Evolutionary conservation across 2,888 invertebrate species (phyloP).

Genomic region (Balanococcus diminutus): DNA sequence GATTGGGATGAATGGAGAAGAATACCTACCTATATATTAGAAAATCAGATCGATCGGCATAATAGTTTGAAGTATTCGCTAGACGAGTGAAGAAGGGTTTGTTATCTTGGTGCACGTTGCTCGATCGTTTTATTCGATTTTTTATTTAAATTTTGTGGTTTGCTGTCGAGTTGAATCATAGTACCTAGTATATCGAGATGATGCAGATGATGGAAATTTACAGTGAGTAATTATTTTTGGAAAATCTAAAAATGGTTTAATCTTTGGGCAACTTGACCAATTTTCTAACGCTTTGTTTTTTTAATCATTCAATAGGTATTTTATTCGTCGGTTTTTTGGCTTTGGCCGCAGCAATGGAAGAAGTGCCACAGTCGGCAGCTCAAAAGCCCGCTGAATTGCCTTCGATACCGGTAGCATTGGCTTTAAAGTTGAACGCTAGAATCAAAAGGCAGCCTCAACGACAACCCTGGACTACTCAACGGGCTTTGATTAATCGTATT

Average conservation of each 20-base stretch:
- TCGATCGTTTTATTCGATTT: too few species aligned
- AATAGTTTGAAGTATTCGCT: background rate
- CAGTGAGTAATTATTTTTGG: background rate
- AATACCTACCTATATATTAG: background rate
- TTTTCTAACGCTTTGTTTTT: too few species aligned
- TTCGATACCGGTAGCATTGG: background rate
- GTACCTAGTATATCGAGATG: too few species aligned
- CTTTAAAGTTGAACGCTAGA: background rate
- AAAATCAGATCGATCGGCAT: background rate
- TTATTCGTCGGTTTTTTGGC: background rate
- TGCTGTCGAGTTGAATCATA: background rate
- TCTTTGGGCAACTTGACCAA: too few species aligned
- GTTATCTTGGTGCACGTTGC: too few species aligned
- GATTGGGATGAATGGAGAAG: background rate
- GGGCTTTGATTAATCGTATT: background rate
- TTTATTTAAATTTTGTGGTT: background rate
- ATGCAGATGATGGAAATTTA: background rate
- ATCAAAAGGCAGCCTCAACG: background rate
- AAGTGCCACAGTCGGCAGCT: background rate
- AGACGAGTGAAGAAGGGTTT: background rate
- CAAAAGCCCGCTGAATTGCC: background rate
- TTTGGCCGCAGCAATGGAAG: background rate
- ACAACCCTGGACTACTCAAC: slow-evolving; percentile 6
- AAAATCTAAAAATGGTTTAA: too few species aligned
- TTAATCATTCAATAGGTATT: background rate